phyloP scores from a whole-genome alignment of 2,113 vertebrate species.

The Regulus satrapa region DNA sequence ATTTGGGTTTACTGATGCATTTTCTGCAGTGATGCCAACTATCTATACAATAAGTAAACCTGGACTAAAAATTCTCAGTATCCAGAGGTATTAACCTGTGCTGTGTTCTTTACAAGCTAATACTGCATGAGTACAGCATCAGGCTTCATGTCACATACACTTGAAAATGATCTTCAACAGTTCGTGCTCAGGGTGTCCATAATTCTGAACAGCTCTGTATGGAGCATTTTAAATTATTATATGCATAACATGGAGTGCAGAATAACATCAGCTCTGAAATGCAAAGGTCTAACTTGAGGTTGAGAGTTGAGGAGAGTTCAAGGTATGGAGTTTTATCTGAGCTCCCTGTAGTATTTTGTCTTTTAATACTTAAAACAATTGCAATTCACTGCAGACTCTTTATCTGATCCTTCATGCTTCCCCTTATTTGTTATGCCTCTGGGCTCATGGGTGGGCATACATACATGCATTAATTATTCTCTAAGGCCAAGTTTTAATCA shows the following conservation, averaged over 20 bases:
- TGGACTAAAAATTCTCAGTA: not conserved
- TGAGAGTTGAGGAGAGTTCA: slow-evolving; percentile 28
- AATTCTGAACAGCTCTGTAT: not conserved
- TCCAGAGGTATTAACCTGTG: not conserved
- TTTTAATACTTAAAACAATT: slow-evolving; percentile 27
- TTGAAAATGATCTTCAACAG: slow-evolving; percentile 7
- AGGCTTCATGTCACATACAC: not conserved
- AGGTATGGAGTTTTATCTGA: not conserved
- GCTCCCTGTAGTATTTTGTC: slow-evolving; percentile 26
- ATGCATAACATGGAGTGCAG: not conserved
- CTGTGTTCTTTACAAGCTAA: not conserved
- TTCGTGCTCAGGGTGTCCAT: not conserved
- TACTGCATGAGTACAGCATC: not conserved
- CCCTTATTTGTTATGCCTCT: slow-evolving; percentile 32
- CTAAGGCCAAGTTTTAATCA: not conserved
- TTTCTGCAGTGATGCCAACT: not conserved
- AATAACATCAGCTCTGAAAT: slow-evolving; percentile 10
- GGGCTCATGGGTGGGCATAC: slow-evolving; percentile 3
- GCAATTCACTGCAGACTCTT: slow-evolving; percentile 4
- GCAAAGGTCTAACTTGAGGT: not conserved
- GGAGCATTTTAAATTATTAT: slow-evolving; percentile 21
- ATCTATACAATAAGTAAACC: not conserved
- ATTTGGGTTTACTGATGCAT: not conserved
- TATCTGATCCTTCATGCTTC: slow-evolving; percentile 34
- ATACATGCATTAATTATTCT: slow-evolving; percentile 33